Evolutionary conservation across 2,888 invertebrate genomes (phyloP), one percentile per base, ranked within the genome.

Genomic region (Drosophila hamatofila): DNA sequence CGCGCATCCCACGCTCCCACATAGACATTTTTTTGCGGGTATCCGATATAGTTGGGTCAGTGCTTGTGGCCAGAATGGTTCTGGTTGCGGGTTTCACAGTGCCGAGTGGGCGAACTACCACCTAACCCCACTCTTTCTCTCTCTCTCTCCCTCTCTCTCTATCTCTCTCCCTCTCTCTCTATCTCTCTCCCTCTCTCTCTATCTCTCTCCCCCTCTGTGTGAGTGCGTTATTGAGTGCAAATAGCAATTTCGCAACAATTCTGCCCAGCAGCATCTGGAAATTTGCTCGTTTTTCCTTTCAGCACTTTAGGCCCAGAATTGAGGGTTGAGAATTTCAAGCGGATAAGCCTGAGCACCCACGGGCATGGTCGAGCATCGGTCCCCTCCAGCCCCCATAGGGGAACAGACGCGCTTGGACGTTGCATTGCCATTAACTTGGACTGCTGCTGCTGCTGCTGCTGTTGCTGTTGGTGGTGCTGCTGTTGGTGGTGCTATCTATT

Each of bases 31-130:
- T 86, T 91, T 91, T 91, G 91, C 81, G 91, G 91, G 90, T 90
- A 90, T 91, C 91, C 91, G 88, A 91, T 86, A 86, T 86, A 91
- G 91, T 91, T 91, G 91, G 91, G 91, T 91, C 91, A 91, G 91
- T 88, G 91, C 91, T 91, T 91, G 91, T 91, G 91, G 91, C 91
- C 91, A 91, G 89, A 91, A 91, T 89, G 91, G 91, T 91, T 91
- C 91, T 91, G 91, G 91, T 90, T 90, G 90, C 89, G 88, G 84
- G 59, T 81, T 82, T 66, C 59, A 65, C 61, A 54, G 66, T 52
- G 64, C 75, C 79, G 76, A 84, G 80, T 72, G 69, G 65, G 21
- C 30, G 30, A 9, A 1, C 37, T 25, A 12, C 30, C 33, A 30
- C 14, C 4, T 5, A n/a, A n/a, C n/a, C 30, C 9, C 30, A 21